These are phyloP conservation scores for Minunthozetes semirufus DNA, from an alignment of 2,888 invertebrate species.

Conservation along the genomic window DNA sequence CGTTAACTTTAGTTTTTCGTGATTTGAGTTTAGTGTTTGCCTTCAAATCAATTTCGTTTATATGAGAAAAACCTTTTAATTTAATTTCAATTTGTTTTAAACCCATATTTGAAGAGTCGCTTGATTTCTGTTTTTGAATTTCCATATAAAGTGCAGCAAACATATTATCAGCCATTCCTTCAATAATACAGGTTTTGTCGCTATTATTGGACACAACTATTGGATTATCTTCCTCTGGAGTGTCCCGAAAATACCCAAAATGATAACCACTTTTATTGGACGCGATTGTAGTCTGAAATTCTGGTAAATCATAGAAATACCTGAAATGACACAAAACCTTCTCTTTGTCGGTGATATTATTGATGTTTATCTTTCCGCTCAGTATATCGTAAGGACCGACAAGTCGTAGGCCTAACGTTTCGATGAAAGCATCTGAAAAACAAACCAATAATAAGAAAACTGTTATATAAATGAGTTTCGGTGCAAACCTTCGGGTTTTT, in stretches of 20 bases:
- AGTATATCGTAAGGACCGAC: constrained; percentile 85
- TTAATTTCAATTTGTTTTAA: constrained; percentile 15
- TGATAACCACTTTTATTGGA: constrained; percentile 11
- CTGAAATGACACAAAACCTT: constrained; percentile 73
- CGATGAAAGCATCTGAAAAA: constrained; percentile 57
- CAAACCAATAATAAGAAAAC: constrained; percentile 27
- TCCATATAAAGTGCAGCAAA: constrained; percentile 70
- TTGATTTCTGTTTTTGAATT: constrained; percentile 54
- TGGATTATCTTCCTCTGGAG: constrained; percentile 63
- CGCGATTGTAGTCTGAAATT: constrained; percentile 61
- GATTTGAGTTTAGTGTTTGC: constrained; percentile 54
- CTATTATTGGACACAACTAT: constrained; percentile 72
- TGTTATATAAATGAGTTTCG: constrained; percentile 4
- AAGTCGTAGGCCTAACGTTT: constrained; percentile 59
- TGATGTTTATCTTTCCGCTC: constrained; percentile 47
- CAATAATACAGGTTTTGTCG: constrained; percentile 61
- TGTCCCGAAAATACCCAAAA: constrained; percentile 55
- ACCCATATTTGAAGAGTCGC: constrained; percentile 21
- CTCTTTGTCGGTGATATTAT: constrained; percentile 44
- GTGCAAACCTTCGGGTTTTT: constrained; percentile 52
- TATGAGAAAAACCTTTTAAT: constrained; percentile 20
- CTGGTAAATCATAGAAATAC: constrained; percentile 88
- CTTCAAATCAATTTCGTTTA: constrained; percentile 19
- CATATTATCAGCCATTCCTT: constrained; percentile 66
- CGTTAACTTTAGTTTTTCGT: constrained; percentile 58